Percentiles rank a stretch among this genome's conserved stretches.
These are phyloP conservation scores for Philotrypesis tridentata DNA, from an alignment of 1,140 invertebrate species.

Conservation along the genomic window DNA sequence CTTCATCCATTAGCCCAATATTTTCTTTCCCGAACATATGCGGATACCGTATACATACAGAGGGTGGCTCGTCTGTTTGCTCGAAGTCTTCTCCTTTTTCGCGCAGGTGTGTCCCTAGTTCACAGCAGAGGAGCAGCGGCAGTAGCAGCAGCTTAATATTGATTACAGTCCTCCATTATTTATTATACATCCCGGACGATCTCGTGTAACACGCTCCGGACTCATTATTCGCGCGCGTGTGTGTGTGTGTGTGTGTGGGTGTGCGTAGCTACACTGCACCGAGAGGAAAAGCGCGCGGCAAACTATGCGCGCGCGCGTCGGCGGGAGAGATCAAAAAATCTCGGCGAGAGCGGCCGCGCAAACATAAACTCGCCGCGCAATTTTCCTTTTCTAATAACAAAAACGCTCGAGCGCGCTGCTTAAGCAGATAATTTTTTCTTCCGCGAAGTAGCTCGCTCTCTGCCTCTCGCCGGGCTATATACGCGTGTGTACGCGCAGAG, in stretches of 20 bases:
- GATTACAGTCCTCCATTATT: background rate
- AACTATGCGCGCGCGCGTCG: too few relatives aligned
- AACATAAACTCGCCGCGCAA: background rate
- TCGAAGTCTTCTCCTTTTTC: too few relatives aligned
- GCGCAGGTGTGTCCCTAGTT: slow-evolving; percentile 1
- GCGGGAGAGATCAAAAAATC: background rate
- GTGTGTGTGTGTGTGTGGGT: too few relatives aligned
- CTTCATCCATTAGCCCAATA: background rate
- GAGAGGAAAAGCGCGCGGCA: too few relatives aligned
- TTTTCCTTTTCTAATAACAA: slow-evolving; percentile 36
- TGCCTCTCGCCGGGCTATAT: too few relatives aligned
- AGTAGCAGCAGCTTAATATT: background rate
- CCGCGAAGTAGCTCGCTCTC: background rate
- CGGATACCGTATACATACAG: background rate
- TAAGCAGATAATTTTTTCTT: slow-evolving; percentile 32
- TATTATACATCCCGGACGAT: background rate
- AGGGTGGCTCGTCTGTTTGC: too few relatives aligned
- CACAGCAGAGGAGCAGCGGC: too few relatives aligned
- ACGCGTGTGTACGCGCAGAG: too few relatives aligned
- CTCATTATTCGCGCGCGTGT: too few relatives aligned
- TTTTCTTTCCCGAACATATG: background rate
- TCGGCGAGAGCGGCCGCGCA: background rate
- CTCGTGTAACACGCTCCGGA: too few relatives aligned
- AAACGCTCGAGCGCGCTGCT: slow-evolving; percentile 8
- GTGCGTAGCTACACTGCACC: too few relatives aligned